These are phyloP conservation scores for Antechinus flavipes DNA, from an alignment of 2,113 vertebrate genomes.

Conservation along the genomic window DNA sequence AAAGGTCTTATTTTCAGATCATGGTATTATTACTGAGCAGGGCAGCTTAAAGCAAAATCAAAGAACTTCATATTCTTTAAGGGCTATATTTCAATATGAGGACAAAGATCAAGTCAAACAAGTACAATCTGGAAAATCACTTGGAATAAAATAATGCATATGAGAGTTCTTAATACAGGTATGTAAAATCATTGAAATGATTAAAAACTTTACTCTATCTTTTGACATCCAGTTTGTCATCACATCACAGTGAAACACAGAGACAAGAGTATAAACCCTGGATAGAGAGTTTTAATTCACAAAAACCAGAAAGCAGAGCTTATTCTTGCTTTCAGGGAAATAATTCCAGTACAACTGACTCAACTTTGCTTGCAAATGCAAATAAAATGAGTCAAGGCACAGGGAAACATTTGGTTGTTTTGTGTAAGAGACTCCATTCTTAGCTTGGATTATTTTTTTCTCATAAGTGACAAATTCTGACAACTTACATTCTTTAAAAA, in stretches of 20 bases:
- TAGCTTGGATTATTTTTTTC: neutral
- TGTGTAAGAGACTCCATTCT: accelerated
- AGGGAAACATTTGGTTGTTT: accelerated
- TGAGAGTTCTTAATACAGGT: neutral
- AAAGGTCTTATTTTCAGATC: neutral
- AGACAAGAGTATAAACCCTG: neutral
- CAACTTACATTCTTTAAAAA: neutral
- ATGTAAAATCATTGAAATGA: neutral
- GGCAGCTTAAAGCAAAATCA: neutral
- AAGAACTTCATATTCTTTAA: neutral
- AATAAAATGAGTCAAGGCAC: neutral
- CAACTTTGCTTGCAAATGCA: neutral
- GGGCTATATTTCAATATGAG: neutral
- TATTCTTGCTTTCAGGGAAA: neutral
- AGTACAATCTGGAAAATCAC: neutral
- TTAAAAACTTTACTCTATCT: neutral
- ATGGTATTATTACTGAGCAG: neutral
- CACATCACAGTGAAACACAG: neutral
- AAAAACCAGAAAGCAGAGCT: neutral
- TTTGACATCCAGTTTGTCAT: neutral
- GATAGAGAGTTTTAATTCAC: neutral
- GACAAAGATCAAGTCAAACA: neutral
- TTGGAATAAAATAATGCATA: neutral
- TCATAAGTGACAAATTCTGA: neutral
- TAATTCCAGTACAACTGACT: neutral